phyloP scores from a whole-genome alignment of 2,888 invertebrate species.

The Chalcis sispes region DNA sequence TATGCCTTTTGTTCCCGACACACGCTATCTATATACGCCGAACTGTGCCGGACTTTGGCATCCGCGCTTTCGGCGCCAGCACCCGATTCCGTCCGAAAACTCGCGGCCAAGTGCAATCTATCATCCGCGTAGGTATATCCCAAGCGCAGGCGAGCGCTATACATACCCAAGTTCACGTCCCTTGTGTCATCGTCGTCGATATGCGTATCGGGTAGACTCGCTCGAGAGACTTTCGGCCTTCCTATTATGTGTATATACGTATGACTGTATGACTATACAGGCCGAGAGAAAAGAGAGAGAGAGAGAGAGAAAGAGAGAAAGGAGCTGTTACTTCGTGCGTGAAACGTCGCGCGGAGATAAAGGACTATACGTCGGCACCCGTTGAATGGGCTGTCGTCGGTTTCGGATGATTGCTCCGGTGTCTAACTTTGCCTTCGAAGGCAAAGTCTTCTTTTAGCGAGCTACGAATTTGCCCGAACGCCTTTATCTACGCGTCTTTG shows the following conservation, averaged over 20 bases:
- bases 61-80: neutral
- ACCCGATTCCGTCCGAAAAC: slow-evolving; percentile 14
- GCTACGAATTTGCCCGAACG: neutral
- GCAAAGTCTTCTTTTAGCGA: neutral
- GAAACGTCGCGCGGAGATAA: slow-evolving; percentile 9
- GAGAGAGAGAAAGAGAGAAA: neutral
- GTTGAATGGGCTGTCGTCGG: neutral
- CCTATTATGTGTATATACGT: neutral
- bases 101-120: slow-evolving; percentile 33
- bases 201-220: too few relatives aligned
- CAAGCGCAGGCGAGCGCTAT: neutral
- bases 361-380: neutral
- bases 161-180: slow-evolving; percentile 29
- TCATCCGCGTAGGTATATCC: slow-evolving; percentile 10
- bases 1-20: too few relatives aligned
- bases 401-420: slow-evolving; percentile 39
- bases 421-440: slow-evolving; percentile 32
- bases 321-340: slow-evolving; percentile 19
- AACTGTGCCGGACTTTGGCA: too few relatives aligned
- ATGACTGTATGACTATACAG: neutral
- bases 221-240: neutral
- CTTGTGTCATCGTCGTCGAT: slow-evolving; percentile 46
- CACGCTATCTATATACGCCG: too few relatives aligned
- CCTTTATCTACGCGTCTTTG: neutral
- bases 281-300: neutral